These are phyloP conservation scores for Penaeus vannamei DNA, from an alignment of 1,140 invertebrate genomes.

Conservation along the genomic window DNA sequence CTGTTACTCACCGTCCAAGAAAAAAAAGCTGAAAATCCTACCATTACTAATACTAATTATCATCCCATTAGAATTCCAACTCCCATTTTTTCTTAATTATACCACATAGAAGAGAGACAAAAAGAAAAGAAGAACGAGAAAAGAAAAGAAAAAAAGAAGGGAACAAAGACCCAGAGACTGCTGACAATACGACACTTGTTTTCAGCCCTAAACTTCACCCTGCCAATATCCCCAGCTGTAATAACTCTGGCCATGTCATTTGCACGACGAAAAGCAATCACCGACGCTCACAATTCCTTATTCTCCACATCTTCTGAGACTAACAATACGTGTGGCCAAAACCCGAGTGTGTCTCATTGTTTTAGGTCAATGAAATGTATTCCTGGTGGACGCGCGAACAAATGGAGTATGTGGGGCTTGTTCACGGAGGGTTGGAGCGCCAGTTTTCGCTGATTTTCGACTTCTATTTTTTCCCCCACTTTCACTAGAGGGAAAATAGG, in stretches of 20 bases:
- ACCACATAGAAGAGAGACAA: neutral
- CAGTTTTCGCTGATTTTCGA: slow-evolving; percentile 35
- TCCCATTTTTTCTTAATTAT: no score
- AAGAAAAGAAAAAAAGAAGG: no score
- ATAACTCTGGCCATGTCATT: slow-evolving; percentile 60
- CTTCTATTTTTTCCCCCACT: slow-evolving; percentile 23
- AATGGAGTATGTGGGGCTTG: slow-evolving; percentile 58
- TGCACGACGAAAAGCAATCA: slow-evolving; percentile 57
- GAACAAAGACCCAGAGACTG: neutral
- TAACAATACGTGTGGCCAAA: slow-evolving; percentile 46
- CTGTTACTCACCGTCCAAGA: no score
- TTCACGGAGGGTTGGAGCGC: slow-evolving; percentile 39
- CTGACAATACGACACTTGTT: slow-evolving; percentile 14
- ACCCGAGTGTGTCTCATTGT: slow-evolving; percentile 47
- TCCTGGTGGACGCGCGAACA: slow-evolving; percentile 52
- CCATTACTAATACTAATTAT: no score
- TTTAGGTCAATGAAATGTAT: slow-evolving; percentile 63
- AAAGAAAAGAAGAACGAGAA: neutral
- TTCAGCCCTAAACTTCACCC: neutral
- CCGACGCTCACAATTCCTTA: slow-evolving; percentile 60
- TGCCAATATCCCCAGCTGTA: slow-evolving; percentile 49
- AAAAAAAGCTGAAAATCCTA: no score
- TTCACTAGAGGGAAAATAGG: neutral
- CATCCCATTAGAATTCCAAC: no score
- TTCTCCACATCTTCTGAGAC: slow-evolving; percentile 41